Conservation (phyloP, 1,140 invertebrate species). For the Drosophila dunni region DNA sequence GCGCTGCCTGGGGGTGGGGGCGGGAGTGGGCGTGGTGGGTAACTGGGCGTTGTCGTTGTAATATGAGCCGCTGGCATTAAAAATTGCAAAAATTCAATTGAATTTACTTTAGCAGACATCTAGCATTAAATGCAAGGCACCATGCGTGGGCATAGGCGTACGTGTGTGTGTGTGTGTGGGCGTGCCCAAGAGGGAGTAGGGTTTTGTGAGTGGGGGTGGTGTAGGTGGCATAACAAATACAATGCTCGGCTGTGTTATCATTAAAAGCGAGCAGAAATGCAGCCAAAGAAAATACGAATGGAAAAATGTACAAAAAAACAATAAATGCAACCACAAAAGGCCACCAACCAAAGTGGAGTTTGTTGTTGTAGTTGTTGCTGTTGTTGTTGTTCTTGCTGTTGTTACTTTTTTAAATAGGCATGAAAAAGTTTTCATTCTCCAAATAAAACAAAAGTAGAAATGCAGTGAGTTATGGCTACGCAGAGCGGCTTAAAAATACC, state of each 20-base stretch:
- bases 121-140: constrained; percentile 71
- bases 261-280: constrained; percentile 76
- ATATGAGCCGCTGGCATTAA: constrained; percentile 78
- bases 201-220: not conserved
- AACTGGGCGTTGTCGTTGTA: constrained; percentile 65
- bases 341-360: constrained; percentile 64
- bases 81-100: constrained; percentile 78
- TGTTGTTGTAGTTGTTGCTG: constrained; percentile 41
- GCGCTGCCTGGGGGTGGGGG: not conserved
- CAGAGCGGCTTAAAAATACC: constrained; percentile 6
- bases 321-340: constrained; percentile 76
- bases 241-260: constrained; percentile 57
- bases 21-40: not conserved
- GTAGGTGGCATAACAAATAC: constrained; percentile 20
- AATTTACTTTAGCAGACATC: constrained; percentile 77
- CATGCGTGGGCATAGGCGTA: constrained; percentile 39
- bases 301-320: constrained; percentile 53
- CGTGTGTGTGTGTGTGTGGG: not conserved
- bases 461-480: not conserved
- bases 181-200: not conserved
- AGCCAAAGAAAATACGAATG: constrained; percentile 73
- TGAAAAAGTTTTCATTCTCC: constrained; percentile 50
- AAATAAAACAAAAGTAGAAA: constrained; percentile 26
- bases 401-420: constrained; percentile 58
- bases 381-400: not conserved